Conservation (phyloP, 2,888 invertebrate species). For the Hirtodrosophila cameraria region DNA sequence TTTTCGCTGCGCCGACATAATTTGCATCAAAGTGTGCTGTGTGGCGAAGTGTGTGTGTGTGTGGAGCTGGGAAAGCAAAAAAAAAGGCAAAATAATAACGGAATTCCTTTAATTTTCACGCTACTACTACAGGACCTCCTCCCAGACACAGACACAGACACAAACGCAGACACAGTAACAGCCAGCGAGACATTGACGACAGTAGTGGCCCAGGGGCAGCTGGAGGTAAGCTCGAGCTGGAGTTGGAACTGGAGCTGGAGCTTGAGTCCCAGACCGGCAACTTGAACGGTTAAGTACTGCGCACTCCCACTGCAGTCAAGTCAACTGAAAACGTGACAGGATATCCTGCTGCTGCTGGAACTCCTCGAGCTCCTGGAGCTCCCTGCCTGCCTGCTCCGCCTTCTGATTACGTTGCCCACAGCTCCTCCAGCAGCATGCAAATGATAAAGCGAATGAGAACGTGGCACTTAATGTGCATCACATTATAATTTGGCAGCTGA, state of each 20-base stretch:
- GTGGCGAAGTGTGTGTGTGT: constrained; percentile 42
- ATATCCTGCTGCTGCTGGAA: constrained; percentile 60
- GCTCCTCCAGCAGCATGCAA: constrained; percentile 48
- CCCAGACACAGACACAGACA: constrained; percentile 8
- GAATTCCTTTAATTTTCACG: constrained; percentile 77
- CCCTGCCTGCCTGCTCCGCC: constrained; percentile 8
- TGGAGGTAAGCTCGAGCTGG: constrained; percentile 42
- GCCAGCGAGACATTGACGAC: constrained; percentile 71
- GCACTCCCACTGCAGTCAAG: constrained; percentile 68
- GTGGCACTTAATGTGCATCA: constrained; percentile 69
- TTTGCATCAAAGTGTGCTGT: constrained; percentile 70
- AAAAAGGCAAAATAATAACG: constrained; percentile 75
- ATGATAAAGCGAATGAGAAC: constrained; percentile 54
- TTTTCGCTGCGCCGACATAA: constrained; percentile 75
- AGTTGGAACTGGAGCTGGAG: constrained; percentile 50
- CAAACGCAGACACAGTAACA: constrained; percentile 15
- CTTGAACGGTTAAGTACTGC: constrained; percentile 78
- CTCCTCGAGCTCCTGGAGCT: constrained; percentile 1
- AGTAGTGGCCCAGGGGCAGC: constrained; percentile 67
- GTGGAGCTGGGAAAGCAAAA: constrained; percentile 36
- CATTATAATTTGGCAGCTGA: constrained; percentile 74
- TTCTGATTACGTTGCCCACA: constrained; percentile 40
- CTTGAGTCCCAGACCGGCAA: constrained; percentile 57
- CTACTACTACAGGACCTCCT: constrained; percentile 51
- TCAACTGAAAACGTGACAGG: constrained; percentile 78